Percentiles rank a stretch among this genome's conserved stretches.
Evolutionary conservation across 1,140 invertebrate species (phyloP).

Genomic region (Eumeta japonica): DNA sequence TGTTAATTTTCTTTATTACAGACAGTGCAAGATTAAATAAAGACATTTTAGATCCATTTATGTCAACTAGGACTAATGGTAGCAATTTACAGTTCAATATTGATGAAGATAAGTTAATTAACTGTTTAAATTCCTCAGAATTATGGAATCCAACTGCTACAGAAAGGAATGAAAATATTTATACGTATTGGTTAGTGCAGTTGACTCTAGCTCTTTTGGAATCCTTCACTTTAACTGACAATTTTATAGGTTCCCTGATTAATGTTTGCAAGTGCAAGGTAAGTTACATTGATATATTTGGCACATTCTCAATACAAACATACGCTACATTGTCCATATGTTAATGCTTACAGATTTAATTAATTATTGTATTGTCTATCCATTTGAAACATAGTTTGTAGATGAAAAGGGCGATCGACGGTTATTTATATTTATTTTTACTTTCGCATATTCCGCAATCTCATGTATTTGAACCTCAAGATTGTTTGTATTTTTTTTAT

Average conservation of each 20-base stretch:
- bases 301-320: neutral
- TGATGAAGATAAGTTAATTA: slow-evolving; percentile 10
- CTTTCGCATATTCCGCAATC: too few species aligned
- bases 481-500: too few species aligned
- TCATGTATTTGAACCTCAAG: too few species aligned
- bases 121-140: slow-evolving; percentile 4
- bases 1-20: too few species aligned
- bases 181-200: slow-evolving; percentile 21
- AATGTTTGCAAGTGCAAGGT: slow-evolving; percentile 23
- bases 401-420: too few species aligned
- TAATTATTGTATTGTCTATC: too few species aligned
- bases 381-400: too few species aligned
- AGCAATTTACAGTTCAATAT: slow-evolving; percentile 11
- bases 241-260: slow-evolving; percentile 15
- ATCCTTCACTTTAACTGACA: slow-evolving; percentile 10
- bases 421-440: too few species aligned
- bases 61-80: slow-evolving; percentile 9
- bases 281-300: slow-evolving; percentile 1
- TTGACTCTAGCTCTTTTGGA: slow-evolving; percentile 18
- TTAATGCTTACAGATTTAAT: too few species aligned
- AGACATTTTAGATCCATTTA: slow-evolving; percentile 32
- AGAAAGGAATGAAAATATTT: too few species aligned
- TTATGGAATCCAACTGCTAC: slow-evolving; percentile 14
- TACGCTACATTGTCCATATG: too few species aligned
- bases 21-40: slow-evolving; percentile 23